Percentiles rank a stretch among this genome's conserved stretches.
Conservation (phyloP, 2,113 vertebrate species). For the Sclerurus mexicanus region DNA sequence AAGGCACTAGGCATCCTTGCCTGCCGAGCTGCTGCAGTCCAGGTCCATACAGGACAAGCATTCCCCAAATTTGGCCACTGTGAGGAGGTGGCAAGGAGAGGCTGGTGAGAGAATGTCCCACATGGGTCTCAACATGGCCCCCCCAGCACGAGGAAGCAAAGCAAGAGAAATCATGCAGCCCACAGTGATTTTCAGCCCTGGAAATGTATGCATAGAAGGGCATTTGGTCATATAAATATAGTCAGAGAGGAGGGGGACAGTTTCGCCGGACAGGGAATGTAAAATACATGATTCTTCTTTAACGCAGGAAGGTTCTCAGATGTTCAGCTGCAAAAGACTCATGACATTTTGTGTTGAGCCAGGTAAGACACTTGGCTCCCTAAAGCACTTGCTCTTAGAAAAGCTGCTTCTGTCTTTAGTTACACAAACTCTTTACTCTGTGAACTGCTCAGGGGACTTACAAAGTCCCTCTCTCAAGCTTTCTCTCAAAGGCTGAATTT, state of each 20-base stretch:
- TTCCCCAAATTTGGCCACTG: constrained; percentile 11
- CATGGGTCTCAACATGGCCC: accelerated
- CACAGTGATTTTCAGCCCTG: neutral
- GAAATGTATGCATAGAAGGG: neutral
- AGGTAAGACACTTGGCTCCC: neutral
- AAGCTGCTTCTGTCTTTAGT: neutral
- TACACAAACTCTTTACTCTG: neutral
- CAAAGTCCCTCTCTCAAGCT: neutral
- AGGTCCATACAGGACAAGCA: neutral
- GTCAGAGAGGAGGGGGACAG: neutral
- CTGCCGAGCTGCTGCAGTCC: neutral
- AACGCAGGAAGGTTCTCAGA: neutral
- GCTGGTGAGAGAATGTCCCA: constrained; percentile 1
- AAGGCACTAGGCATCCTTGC: neutral
- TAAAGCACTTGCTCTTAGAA: neutral
- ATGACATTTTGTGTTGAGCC: neutral
- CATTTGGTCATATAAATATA: neutral
- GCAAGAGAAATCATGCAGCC: neutral
- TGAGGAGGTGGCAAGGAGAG: neutral
- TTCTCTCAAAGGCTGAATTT: neutral
- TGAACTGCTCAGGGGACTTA: neutral
- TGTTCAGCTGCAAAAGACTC: neutral
- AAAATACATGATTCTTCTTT: neutral
- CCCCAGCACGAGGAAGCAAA: neutral
- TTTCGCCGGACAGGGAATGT: neutral